Conservation (phyloP, 1,140 invertebrate species). For the Euglossa dilemma region DNA sequence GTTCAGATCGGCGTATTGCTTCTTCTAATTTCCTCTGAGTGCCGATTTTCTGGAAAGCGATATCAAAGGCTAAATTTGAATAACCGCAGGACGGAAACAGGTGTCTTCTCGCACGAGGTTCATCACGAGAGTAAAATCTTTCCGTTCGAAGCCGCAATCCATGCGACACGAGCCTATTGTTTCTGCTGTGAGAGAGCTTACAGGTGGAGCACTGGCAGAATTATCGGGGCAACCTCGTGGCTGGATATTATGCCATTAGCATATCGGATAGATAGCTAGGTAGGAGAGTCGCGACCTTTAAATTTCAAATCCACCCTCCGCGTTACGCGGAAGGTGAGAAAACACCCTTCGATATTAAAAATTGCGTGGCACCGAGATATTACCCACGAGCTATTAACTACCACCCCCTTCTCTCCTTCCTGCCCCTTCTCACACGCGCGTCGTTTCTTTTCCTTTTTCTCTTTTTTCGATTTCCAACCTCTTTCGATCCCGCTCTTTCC, state of each 20-base stretch:
- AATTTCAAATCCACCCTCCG: slow-evolving; percentile 74
- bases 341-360: slow-evolving; percentile 81
- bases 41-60: no score
- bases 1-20: no score
- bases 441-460: neutral
- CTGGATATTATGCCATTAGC: slow-evolving; percentile 76
- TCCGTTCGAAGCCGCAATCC: no score
- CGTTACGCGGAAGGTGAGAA: slow-evolving; percentile 78
- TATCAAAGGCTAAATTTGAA: no score
- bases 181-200: neutral
- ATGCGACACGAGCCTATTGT: slow-evolving; percentile 1
- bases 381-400: slow-evolving; percentile 55
- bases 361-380: slow-evolving; percentile 78
- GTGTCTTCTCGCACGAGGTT: no score
- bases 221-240: slow-evolving; percentile 45
- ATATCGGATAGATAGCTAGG: slow-evolving; percentile 77
- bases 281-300: slow-evolving; percentile 74
- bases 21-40: no score
- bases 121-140: no score
- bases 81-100: no score
- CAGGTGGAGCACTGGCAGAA: slow-evolving; percentile 21
- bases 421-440: slow-evolving; percentile 29
- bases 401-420: neutral
- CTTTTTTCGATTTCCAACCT: neutral
- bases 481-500: neutral